These are phyloP conservation scores for Pseudomugil tenellus DNA, from an alignment of 2,797 vertebrate genomes.

Conservation along the genomic window DNA sequence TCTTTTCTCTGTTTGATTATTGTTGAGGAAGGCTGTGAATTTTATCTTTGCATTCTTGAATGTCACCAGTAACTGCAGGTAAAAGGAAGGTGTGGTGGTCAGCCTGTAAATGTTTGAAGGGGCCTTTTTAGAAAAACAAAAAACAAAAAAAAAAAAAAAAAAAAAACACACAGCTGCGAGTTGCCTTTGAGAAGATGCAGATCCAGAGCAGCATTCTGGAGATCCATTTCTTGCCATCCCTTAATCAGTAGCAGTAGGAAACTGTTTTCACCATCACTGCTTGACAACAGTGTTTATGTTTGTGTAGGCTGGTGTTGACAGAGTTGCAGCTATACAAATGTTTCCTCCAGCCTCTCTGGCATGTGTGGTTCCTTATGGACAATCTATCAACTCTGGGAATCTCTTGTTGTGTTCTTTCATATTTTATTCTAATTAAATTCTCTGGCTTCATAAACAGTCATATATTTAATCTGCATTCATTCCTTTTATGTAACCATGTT, in stretches of 20 bases:
- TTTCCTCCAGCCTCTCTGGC: constrained; percentile 14
- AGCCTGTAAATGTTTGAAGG: background rate
- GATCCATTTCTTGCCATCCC: constrained; percentile 47
- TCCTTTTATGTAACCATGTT: background rate
- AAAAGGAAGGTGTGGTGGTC: constrained; percentile 1
- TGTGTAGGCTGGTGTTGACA: constrained; percentile 44
- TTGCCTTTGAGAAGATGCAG: constrained; percentile 32
- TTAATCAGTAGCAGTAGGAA: constrained; percentile 45
- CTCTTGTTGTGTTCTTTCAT: constrained; percentile 34
- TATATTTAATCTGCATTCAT: constrained; percentile 18
- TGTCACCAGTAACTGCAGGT: constrained; percentile 39
- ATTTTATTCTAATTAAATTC: constrained; percentile 33
- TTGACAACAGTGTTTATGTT: constrained; percentile 42
- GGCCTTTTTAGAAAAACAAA: constrained; percentile 12
- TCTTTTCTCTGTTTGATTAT: background rate
- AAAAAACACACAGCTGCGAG: no score
- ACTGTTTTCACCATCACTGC: constrained; percentile 37
- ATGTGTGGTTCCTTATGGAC: constrained; percentile 44
- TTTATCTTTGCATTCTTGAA: constrained; percentile 39
- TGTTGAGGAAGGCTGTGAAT: background rate
- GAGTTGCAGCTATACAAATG: constrained; percentile 24
- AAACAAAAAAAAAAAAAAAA: no score
- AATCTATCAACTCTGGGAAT: constrained; percentile 44
- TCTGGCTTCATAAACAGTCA: constrained; percentile 5
- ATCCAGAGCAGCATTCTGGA: constrained; percentile 35